Conservation (phyloP, 2,113 vertebrate species). For the Athene noctua region DNA sequence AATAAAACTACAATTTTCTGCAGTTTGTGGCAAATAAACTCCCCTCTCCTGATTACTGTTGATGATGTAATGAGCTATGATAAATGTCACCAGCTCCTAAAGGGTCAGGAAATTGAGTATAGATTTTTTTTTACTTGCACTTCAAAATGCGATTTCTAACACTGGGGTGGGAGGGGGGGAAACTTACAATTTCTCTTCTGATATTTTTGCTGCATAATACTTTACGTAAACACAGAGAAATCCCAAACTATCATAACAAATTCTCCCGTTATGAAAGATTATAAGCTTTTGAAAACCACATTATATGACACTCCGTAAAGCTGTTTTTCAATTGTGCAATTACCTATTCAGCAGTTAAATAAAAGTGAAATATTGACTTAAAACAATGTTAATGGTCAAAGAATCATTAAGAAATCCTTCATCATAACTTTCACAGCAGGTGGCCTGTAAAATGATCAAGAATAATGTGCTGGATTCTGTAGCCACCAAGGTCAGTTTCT, state of each 20-base stretch:
- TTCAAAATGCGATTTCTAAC: background rate
- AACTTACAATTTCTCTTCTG: background rate
- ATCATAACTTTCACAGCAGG: constrained; percentile 93
- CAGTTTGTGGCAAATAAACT: constrained; percentile 16
- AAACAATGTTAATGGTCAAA: constrained; percentile 92
- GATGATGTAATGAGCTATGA: constrained; percentile 35
- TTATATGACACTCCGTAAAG: constrained; percentile 63
- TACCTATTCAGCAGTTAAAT: constrained; percentile 73
- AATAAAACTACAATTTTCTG: constrained; percentile 47
- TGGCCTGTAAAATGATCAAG: constrained; percentile 94
- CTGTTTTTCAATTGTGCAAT: constrained; percentile 72
- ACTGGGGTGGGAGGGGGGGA: background rate
- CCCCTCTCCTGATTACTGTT: background rate
- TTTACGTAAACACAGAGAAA: constrained; percentile 47
- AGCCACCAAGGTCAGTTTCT: constrained; percentile 91
- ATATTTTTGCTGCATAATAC: constrained; percentile 48
- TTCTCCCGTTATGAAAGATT: constrained; percentile 57
- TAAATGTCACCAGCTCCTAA: constrained; percentile 18
- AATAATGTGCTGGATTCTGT: constrained; percentile 93
- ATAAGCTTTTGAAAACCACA: constrained; percentile 62
- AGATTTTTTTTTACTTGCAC: constrained; percentile 18
- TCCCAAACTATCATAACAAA: constrained; percentile 36
- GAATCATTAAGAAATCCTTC: constrained; percentile 95
- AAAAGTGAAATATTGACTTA: constrained; percentile 88
- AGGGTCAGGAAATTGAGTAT: constrained; percentile 10